Conservation (phyloP, 1,140 invertebrate genomes). For the Eupristina koningsbergeri region DNA sequence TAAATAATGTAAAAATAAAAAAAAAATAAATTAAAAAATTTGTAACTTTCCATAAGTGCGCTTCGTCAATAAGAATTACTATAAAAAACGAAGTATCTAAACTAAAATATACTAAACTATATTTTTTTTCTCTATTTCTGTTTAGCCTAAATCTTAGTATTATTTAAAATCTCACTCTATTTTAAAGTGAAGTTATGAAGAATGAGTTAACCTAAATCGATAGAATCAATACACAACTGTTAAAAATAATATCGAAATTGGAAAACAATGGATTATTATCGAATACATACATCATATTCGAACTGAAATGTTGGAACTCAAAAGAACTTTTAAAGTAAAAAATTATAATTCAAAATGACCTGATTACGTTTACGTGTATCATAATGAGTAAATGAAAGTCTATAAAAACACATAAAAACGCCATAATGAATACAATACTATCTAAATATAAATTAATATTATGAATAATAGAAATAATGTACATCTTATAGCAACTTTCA, state of each 20-base stretch:
- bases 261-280: constrained; percentile 62
- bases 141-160: not conserved
- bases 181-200: constrained; percentile 15
- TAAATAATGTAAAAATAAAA: not conserved
- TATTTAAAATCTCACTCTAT: not conserved
- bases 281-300: constrained; percentile 55
- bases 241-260: constrained; percentile 52
- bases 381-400: too few species aligned
- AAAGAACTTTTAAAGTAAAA: constrained; percentile 51
- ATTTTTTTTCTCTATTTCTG: not conserved
- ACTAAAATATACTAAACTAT: not conserved
- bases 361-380: too few species aligned
- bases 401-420: constrained; percentile 49
- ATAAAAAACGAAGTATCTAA: too few species aligned
- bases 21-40: too few species aligned
- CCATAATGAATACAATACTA: constrained; percentile 11
- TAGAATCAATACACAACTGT: constrained; percentile 22
- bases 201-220: constrained; percentile 42
- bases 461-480: not conserved
- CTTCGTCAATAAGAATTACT: constrained; percentile 21
- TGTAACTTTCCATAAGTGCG: constrained; percentile 37
- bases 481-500: not conserved
- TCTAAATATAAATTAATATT: not conserved
- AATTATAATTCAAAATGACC: constrained; percentile 34
- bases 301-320: constrained; percentile 51